Percentiles rank a stretch among this genome's conserved stretches.
These are phyloP conservation scores for Heteropelma amictum DNA, from an alignment of 2,888 invertebrate genomes.

Conservation along the genomic window DNA sequence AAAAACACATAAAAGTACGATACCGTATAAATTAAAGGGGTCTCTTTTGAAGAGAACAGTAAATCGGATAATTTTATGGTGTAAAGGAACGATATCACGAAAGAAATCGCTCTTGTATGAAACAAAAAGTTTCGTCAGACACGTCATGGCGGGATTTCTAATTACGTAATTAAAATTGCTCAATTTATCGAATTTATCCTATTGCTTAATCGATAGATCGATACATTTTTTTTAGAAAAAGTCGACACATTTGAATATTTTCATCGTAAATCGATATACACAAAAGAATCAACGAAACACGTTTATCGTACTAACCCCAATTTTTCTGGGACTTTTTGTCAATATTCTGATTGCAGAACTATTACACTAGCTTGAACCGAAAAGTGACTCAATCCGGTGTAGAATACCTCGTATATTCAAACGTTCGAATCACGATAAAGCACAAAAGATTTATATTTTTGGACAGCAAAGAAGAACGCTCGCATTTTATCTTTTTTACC, in stretches of 20 bases:
- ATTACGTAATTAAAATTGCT: conserved; percentile 1
- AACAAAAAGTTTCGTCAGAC: background rate
- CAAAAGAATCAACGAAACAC: too few relatives aligned
- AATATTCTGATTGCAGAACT: too few relatives aligned
- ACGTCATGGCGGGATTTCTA: background rate
- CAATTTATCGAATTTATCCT: background rate
- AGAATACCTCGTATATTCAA: background rate
- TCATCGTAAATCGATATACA: too few relatives aligned
- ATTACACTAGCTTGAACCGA: too few relatives aligned
- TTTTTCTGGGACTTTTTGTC: too few relatives aligned
- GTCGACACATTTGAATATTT: too few relatives aligned
- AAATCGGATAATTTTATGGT: background rate
- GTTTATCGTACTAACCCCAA: too few relatives aligned
- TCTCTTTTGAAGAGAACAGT: background rate
- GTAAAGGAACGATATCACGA: background rate
- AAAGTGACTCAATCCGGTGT: background rate
- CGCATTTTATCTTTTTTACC: background rate
- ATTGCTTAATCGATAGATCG: background rate
- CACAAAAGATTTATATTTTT: conserved; percentile 22
- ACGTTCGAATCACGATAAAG: background rate
- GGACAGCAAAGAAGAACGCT: conserved; percentile 1
- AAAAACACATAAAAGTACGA: background rate
- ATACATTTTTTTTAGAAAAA: too few relatives aligned
- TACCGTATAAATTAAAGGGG: background rate
- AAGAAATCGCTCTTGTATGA: background rate